These are phyloP conservation scores for Syngnathus scovelli DNA, from an alignment of 2,113 vertebrate genomes.

Conservation along the genomic window DNA sequence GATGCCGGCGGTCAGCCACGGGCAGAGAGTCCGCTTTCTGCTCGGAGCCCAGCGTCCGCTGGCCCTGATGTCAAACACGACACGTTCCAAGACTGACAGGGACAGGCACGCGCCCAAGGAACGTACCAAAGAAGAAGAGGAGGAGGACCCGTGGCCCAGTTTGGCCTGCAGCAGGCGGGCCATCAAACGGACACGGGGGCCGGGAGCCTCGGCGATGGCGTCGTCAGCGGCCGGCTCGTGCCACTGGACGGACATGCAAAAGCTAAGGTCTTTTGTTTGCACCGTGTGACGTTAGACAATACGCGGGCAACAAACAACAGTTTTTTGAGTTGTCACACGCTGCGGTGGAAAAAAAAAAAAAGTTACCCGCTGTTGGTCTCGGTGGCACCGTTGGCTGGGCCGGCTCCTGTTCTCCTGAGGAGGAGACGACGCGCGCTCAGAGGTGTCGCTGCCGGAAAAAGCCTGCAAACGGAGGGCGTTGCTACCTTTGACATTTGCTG, in stretches of 20 bases:
- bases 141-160: conserved; percentile 75
- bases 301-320: no score
- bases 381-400: no score
- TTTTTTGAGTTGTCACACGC: no score
- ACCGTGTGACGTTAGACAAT: no score
- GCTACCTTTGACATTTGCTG: conserved; percentile 84
- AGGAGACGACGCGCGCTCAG: no score
- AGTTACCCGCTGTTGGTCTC: no score
- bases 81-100: no score
- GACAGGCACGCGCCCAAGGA: no score
- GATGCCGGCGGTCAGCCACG: conserved; percentile 20
- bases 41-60: conserved; percentile 57
- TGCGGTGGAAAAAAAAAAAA: not conserved
- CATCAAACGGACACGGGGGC: conserved; percentile 84
- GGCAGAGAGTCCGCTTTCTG: conserved; percentile 56
- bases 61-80: conserved; percentile 36
- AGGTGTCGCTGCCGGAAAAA: not conserved
- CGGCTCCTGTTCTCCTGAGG: no score
- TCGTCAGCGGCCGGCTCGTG: conserved; percentile 56
- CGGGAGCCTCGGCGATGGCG: conserved; percentile 53
- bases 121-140: conserved; percentile 4
- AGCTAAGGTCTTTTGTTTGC: no score
- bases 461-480: not conserved
- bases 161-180: conserved; percentile 88
- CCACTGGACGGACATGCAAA: conserved; percentile 60